These are phyloP conservation scores for Sesia apiformis DNA, from an alignment of 2,888 invertebrate species.

Conservation along the genomic window DNA sequence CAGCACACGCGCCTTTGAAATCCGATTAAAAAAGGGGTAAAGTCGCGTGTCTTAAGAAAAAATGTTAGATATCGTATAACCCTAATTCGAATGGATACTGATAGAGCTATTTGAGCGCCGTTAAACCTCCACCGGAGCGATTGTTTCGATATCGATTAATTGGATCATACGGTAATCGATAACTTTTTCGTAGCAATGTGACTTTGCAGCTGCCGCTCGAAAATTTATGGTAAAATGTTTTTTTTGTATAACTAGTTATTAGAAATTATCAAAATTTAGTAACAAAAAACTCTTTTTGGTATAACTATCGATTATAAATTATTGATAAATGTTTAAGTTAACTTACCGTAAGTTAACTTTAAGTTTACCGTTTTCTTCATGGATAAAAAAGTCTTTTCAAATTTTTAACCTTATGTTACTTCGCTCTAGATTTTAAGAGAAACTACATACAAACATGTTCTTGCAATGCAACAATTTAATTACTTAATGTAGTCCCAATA, in stretches of 20 bases:
- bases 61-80: conserved; percentile 51
- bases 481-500: too few species aligned
- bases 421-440: too few species aligned
- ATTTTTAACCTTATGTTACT: too few species aligned
- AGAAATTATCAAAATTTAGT: not conserved
- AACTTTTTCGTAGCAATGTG: conserved; percentile 59
- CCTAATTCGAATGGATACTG: conserved; percentile 60
- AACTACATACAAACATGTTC: too few species aligned
- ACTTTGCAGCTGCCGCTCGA: conserved; percentile 51
- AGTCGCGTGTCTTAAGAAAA: conserved; percentile 51
- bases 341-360: too few species aligned
- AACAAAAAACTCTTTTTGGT: too few species aligned
- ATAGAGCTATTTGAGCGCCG: conserved; percentile 67
- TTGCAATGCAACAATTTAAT: too few species aligned
- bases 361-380: too few species aligned
- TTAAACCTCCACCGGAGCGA: conserved; percentile 51
- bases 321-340: too few species aligned
- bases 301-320: too few species aligned
- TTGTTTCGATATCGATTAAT: conserved; percentile 72
- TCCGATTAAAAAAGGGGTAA: conserved; percentile 72
- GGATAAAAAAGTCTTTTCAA: too few species aligned
- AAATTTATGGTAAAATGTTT: not conserved
- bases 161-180: conserved; percentile 72
- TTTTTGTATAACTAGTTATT: not conserved
- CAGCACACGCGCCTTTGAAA: conserved; percentile 59